Conservation (phyloP, 2,888 invertebrate species). For the Liodrosophila aerea region DNA sequence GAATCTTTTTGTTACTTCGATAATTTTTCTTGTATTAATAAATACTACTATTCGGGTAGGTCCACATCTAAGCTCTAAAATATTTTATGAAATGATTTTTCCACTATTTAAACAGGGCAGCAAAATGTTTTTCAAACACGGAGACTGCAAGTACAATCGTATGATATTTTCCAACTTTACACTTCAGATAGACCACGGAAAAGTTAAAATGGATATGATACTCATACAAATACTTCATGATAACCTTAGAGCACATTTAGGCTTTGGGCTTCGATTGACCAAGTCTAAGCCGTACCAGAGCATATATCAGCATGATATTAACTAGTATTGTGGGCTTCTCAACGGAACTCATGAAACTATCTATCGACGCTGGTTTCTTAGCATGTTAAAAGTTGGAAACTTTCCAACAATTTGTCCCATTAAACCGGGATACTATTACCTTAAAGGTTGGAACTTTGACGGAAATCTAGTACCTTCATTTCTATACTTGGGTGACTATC, state of each 20-base stretch:
- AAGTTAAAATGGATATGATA: slow-evolving; percentile 39
- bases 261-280: slow-evolving; percentile 50
- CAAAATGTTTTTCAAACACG: slow-evolving; percentile 42
- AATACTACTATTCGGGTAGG: slow-evolving; percentile 32
- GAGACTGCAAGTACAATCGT: slow-evolving; percentile 31
- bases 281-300: slow-evolving; percentile 44
- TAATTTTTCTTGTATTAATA: slow-evolving; percentile 4
- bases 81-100: not conserved
- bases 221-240: slow-evolving; percentile 11
- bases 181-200: slow-evolving; percentile 27
- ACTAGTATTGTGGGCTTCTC: slow-evolving; percentile 54
- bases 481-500: slow-evolving; percentile 61
- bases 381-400: slow-evolving; percentile 56
- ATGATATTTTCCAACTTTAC: slow-evolving; percentile 54
- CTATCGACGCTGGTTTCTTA: slow-evolving; percentile 45
- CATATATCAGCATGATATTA: slow-evolving; percentile 56
- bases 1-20: slow-evolving; percentile 1
- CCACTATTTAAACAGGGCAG: slow-evolving; percentile 23
- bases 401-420: slow-evolving; percentile 55
- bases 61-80: not conserved
- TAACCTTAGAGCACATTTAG: slow-evolving; percentile 54
- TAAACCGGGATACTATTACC: slow-evolving; percentile 51
- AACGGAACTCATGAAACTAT: slow-evolving; percentile 39
- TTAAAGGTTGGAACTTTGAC: slow-evolving; percentile 51
- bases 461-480: slow-evolving; percentile 52